phyloP scores from a whole-genome alignment of 2,797 vertebrate genomes.

The Discoglossus pictus region DNA sequence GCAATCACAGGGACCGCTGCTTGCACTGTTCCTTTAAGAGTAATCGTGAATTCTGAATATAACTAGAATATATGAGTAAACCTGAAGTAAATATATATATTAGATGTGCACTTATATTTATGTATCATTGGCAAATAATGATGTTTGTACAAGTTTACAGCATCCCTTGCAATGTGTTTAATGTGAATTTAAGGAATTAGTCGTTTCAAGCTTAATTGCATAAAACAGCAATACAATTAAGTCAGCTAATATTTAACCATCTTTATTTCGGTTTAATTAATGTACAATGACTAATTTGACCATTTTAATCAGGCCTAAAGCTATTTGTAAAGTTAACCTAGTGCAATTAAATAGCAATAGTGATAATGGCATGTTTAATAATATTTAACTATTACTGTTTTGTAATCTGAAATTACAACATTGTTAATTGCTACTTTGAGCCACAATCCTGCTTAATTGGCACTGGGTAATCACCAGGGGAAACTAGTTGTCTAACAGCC shows the following conservation, averaged over 20 bases:
- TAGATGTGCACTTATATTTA: too few species aligned
- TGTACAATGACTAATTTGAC: conserved; percentile 53
- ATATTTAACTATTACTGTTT: conserved; percentile 48
- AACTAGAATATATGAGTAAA: too few species aligned
- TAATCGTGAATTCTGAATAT: too few species aligned
- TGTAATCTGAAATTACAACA: conserved; percentile 33
- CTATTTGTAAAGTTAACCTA: conserved; percentile 49
- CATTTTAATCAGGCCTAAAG: conserved; percentile 37
- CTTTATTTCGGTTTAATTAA: conserved; percentile 47
- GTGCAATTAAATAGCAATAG: conserved; percentile 50
- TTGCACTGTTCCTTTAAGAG: too few species aligned
- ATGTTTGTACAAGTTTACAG: neutral
- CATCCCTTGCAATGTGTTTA: conserved; percentile 20
- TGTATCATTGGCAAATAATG: too few species aligned
- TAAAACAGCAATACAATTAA: conserved; percentile 46
- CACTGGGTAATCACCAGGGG: conserved; percentile 35
- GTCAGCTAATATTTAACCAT: conserved; percentile 49
- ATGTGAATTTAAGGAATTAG: conserved; percentile 38
- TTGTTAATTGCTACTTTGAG: conserved; percentile 45
- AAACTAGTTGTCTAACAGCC: conserved; percentile 38
- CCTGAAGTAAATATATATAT: too few species aligned
- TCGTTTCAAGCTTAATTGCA: conserved; percentile 46
- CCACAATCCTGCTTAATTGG: conserved; percentile 41
- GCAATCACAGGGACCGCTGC: too few species aligned
- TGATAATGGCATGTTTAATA: conserved; percentile 49